Percentiles rank a stretch among this genome's conserved stretches.
Conservation (phyloP, 2,888 invertebrate genomes). For the Prenolepis imparis region DNA sequence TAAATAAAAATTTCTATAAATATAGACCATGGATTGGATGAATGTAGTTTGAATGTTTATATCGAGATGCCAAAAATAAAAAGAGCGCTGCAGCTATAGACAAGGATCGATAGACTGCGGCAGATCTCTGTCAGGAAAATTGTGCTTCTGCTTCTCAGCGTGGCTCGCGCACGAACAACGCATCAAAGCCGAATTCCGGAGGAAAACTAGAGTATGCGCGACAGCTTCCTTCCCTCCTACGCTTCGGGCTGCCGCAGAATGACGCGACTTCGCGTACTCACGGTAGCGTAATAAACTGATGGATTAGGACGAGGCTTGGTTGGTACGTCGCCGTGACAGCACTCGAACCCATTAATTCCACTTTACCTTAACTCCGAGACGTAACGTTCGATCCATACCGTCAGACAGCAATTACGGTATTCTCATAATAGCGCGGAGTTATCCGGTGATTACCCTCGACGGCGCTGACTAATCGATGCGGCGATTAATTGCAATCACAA, state of each 20-base stretch:
- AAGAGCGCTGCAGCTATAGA: constrained; percentile 12
- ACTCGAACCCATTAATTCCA: constrained; percentile 81
- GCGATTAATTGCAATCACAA: constrained; percentile 24
- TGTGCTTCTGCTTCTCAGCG: constrained; percentile 60
- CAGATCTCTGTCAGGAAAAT: constrained; percentile 57
- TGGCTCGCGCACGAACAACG: constrained; percentile 39
- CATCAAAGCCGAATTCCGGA: constrained; percentile 62
- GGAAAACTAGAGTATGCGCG: constrained; percentile 70
- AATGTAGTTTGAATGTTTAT: not conserved
- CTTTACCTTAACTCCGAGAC: constrained; percentile 75
- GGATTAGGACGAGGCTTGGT: constrained; percentile 79
- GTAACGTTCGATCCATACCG: constrained; percentile 74
- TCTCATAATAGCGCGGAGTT: constrained; percentile 30
- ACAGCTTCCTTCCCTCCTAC: constrained; percentile 27
- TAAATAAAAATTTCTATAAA: not conserved
- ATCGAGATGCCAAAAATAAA: not conserved
- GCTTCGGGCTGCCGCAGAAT: constrained; percentile 39
- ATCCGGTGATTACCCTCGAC: constrained; percentile 33
- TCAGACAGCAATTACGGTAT: constrained; percentile 51
- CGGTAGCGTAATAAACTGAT: constrained; percentile 76
- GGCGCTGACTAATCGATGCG: constrained; percentile 30
- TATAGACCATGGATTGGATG: not conserved
- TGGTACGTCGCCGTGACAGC: constrained; percentile 70
- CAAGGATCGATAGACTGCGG: constrained; percentile 53
- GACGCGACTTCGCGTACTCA: constrained; percentile 67